A percentile compares a stretch with the other conserved stretches of the same genome.
These are phyloP conservation scores for Leptopilina myrica DNA, from an alignment of 2,888 invertebrate species.

Conservation along the genomic window DNA sequence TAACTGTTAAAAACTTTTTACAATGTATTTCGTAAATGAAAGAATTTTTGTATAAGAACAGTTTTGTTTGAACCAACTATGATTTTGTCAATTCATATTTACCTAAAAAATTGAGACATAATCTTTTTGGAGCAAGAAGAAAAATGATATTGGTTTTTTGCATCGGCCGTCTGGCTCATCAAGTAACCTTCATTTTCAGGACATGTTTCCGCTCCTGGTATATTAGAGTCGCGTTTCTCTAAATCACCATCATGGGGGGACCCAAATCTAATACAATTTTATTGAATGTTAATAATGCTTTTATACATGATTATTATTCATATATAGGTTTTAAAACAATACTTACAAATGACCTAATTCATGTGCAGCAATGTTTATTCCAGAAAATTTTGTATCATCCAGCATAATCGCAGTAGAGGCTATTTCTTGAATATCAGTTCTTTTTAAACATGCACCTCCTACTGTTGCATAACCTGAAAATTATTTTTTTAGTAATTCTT, in stretches of 20 bases:
- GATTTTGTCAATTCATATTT: too few relatives aligned
- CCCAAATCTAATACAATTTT: not conserved
- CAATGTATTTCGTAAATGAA: too few relatives aligned
- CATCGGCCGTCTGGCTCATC: not conserved
- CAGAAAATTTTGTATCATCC: not conserved
- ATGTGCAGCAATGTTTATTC: not conserved
- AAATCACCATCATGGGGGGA: not conserved
- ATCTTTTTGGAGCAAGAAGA: not conserved
- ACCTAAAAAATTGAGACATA: not conserved
- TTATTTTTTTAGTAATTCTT: too few relatives aligned
- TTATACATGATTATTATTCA: too few relatives aligned
- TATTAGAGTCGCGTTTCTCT: fast-evolving
- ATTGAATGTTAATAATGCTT: not conserved
- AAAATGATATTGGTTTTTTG: not conserved
- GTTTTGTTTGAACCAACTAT: too few relatives aligned
- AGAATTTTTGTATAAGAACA: too few relatives aligned
- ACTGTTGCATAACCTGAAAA: too few relatives aligned
- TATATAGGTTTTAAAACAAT: not conserved
- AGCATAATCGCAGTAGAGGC: not conserved
- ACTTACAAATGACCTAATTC: constrained; percentile 2
- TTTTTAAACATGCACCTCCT: too few relatives aligned
- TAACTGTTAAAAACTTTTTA: too few relatives aligned
- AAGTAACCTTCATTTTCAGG: not conserved
- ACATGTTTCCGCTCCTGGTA: not conserved
- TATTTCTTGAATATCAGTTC: too few relatives aligned